phyloP scores from a whole-genome alignment of 2,888 invertebrate species.

The Omphaloscelis lunosa region DNA sequence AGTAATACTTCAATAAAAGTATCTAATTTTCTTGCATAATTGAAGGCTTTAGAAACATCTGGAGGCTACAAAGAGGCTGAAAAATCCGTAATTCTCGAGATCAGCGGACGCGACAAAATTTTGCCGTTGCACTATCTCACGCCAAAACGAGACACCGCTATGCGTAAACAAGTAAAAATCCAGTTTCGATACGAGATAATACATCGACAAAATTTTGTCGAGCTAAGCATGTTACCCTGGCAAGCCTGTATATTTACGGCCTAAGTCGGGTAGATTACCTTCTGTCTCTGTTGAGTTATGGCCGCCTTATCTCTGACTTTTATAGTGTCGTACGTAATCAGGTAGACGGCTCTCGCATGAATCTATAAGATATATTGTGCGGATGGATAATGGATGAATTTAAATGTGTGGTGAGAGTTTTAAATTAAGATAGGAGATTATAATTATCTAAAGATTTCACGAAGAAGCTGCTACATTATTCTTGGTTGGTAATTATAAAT shows the following conservation, averaged over 20 bases:
- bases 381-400: slow-evolving; percentile 38
- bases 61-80: slow-evolving; percentile 30
- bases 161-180: neutral
- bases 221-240: slow-evolving; percentile 11
- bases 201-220: slow-evolving; percentile 16
- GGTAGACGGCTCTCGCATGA: slow-evolving; percentile 47
- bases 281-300: slow-evolving; percentile 69
- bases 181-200: slow-evolving; percentile 23
- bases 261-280: slow-evolving; percentile 67
- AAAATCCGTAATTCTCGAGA: slow-evolving; percentile 53
- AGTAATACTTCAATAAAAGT: slow-evolving; percentile 43
- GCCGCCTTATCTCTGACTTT: slow-evolving; percentile 69
- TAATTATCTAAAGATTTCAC: neutral
- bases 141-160: neutral
- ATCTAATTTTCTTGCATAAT: slow-evolving; percentile 49
- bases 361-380: slow-evolving; percentile 43
- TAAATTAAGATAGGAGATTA: neutral
- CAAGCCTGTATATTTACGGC: slow-evolving; percentile 64
- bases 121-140: neutral
- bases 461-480: neutral
- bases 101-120: slow-evolving; percentile 1
- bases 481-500: neutral
- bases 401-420: slow-evolving; percentile 12
- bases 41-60: slow-evolving; percentile 51
- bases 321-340: slow-evolving; percentile 68